Base-by-base conservation (phyloP, 2,113 vertebrate species). In the Rhipidura dahli region DNA sequence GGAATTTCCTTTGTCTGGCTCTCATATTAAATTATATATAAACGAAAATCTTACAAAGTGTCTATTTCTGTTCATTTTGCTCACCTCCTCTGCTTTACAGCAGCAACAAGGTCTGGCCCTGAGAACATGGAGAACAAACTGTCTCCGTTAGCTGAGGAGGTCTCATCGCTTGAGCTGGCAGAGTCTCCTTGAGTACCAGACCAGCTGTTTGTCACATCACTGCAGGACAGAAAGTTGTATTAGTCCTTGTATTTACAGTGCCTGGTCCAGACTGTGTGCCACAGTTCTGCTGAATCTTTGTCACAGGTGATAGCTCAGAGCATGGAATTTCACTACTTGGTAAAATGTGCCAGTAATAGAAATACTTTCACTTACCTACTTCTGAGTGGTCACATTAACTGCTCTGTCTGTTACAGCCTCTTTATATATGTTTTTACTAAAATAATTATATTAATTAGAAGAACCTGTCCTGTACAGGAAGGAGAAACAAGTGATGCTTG, bases 101-200 rank as follows among this genome's bases (percentile, higher is more conserved):
- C 99, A 83, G 99, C 99, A 91, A 99, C 98, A 6, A 99, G 99
- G 96, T 99, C 99, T 65, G 99, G 99, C 85, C 99, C 99, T 95
- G 99, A 99, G 98, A 99, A 99, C 99, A 99, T 99, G 97, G 99
- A 99, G 97, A 99, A 99, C 92, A 99, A 97, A 87, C 99, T 99
- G 98, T 99, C 99, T 22, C 99, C 99, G 2, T 99, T 99, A 95
- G 99, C 99, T 18, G 99, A 99, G 63, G 99, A 99, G 4, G 99
- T 98, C 97, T 99, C 99, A 3, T 99, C 99, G 23, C 99, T 99
- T 24, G 99, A 99, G 90, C 99, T 99, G 97, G 99, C 99, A 0
- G 99, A 99, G 96, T 99, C 99, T 35, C 99, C 99, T 98, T 99
- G 99, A 97, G 99, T 98, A 92, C 99, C 99, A 22, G 99, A 98